Evolutionary conservation across 2,888 invertebrate genomes (phyloP), one percentile per base, ranked within the genome.

Genomic region (Tipula lateralis): DNA sequence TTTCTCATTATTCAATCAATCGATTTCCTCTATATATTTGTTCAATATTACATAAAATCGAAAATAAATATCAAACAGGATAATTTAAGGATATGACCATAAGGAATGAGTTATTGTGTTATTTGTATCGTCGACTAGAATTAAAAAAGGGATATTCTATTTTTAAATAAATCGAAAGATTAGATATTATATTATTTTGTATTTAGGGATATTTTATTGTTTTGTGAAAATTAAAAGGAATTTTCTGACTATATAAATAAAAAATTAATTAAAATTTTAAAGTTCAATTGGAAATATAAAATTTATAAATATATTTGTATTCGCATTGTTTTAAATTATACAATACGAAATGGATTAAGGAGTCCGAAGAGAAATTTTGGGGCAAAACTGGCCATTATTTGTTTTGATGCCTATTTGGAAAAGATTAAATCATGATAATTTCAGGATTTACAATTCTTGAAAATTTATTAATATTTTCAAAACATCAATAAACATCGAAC

Each of bases 1-100:
- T 66, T 66, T 66, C 66, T 66, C 66, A 66, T 66, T 66, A 66
- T 66, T 66, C 66, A 66, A 66, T 66, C 66, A 66, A 66, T 66
- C 66, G 66, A 66, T 66, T 66, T 66, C 66, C 66, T 2, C 2
- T 50, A 19, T 50, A 19, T 66, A 24, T 66, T 19, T 66, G 24
- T 66, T 66, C 66, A 66, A 66, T 66, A 24, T 24, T 66, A 66
- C 7, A 39, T 39, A 66, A 66, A 66, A 66, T 66, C 66, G 66
- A 24, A 66, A 66, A 24, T 66, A 66, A 66, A 66, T 66, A 66
- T 66, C 66, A 66, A 66, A 66, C 66, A 66, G 66, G 66, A 66
- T 66, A 66, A 66, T 66, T 66, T 66, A 66, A 66, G 66, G 66
- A 66, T 66, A 66, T 13, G 13, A 24, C 66, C 66, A 66, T 66